Conservation (phyloP, 2,888 invertebrate genomes). For the Lithophane semibrunnea region DNA sequence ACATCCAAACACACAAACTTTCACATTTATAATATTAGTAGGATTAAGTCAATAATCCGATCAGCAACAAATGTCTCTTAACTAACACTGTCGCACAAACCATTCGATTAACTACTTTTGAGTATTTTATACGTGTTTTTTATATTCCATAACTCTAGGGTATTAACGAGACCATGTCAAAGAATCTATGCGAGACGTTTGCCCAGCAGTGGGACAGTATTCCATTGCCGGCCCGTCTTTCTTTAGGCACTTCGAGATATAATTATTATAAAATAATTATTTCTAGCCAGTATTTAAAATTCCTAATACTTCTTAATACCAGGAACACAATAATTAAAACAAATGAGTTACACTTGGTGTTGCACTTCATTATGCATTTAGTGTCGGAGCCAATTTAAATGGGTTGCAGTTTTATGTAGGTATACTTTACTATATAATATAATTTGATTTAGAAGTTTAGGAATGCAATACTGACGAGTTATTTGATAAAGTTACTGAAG, state of each 20-base stretch:
- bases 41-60: no score
- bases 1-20: no score
- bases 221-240: no score
- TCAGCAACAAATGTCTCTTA: no score
- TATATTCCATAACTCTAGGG: no score
- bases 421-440: not conserved
- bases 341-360: not conserved
- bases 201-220: no score
- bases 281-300: not conserved
- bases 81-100: no score
- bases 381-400: conserved; percentile 25
- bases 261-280: not conserved
- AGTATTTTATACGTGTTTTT: no score
- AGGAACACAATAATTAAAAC: conserved; percentile 4
- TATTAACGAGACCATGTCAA: no score
- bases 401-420: not conserved
- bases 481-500: not conserved
- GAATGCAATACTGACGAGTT: not conserved
- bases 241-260: not conserved
- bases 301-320: not conserved
- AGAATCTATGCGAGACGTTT: no score
- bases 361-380: conserved; percentile 28
- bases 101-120: not conserved
- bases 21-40: no score
- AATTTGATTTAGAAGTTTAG: not conserved